phyloP scores from a whole-genome alignment of 1,140 invertebrate genomes.

The Triops longicaudatus region DNA sequence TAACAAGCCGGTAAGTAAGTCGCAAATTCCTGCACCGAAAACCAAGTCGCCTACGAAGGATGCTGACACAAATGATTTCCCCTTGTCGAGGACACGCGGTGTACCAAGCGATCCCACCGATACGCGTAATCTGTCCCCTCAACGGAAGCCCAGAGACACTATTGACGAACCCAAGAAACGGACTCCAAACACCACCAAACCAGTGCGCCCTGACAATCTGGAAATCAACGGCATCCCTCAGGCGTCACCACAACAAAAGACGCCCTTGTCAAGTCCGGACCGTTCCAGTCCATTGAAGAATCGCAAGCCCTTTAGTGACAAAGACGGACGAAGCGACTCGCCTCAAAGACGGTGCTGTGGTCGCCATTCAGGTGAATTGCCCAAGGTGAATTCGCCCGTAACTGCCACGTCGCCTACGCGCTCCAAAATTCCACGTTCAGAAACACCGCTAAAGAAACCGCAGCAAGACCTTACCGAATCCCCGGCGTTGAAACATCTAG shows the following conservation, averaged over 20 bases:
- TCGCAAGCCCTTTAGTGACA: background rate
- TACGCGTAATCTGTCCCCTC: background rate
- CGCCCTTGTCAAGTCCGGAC: background rate
- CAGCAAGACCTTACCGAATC: background rate
- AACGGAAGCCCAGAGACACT: background rate
- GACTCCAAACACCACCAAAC: background rate
- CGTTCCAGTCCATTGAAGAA: background rate
- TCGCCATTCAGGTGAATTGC: background rate
- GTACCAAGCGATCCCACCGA: background rate
- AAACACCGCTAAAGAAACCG: background rate
- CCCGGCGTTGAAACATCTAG: background rate
- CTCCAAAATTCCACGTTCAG: background rate
- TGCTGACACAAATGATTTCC: background rate
- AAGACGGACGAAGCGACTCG: background rate
- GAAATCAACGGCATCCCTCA: background rate
- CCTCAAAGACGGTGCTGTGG: background rate
- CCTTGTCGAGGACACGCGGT: background rate
- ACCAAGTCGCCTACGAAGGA: slow-evolving; percentile 5
- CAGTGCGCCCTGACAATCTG: background rate
- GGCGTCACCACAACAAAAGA: background rate
- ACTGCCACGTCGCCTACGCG: background rate
- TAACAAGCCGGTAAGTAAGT: background rate
- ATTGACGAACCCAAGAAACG: background rate
- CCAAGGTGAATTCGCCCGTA: background rate
- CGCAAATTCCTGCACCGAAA: background rate